A percentile compares a stretch with the other conserved stretches of the same genome.
phyloP scores from a whole-genome alignment of 2,888 invertebrate species.

The Thyatira batis region DNA sequence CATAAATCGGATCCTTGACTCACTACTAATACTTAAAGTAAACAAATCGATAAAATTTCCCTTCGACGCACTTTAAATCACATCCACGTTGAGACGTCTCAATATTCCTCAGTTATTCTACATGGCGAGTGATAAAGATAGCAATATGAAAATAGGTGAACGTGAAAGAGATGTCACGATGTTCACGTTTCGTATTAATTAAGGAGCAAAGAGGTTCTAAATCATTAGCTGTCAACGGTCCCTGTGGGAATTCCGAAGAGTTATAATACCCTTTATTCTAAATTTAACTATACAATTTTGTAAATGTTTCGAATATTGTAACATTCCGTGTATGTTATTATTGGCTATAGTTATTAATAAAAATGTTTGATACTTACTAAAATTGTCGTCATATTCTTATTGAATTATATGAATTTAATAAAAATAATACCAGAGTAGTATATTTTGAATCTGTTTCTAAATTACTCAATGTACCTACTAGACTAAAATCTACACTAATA shows the following conservation, averaged over 20 bases:
- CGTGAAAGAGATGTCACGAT: constrained; percentile 51
- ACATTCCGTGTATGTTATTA: constrained; percentile 53
- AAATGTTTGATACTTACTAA: constrained; percentile 27
- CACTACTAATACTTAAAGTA: constrained; percentile 78
- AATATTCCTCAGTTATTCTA: constrained; percentile 67
- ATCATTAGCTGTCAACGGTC: constrained; percentile 79
- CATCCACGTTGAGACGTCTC: constrained; percentile 71
- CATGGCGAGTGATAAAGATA: constrained; percentile 46
- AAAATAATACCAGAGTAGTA: too few species aligned
- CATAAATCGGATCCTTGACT: constrained; percentile 63
- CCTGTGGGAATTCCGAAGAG: constrained; percentile 80
- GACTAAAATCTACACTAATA: too few species aligned
- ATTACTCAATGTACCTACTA: background rate
- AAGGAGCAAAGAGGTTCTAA: constrained; percentile 73
- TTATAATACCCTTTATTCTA: constrained; percentile 80
- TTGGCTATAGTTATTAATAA: constrained; percentile 54
- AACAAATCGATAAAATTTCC: constrained; percentile 78
- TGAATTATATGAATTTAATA: too few species aligned
- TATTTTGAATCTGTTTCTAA: too few species aligned
- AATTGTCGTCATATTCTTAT: background rate
- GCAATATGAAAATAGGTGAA: constrained; percentile 28
- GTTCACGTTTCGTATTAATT: constrained; percentile 68
- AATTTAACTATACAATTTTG: constrained; percentile 81
- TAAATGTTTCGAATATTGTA: constrained; percentile 73
- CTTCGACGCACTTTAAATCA: constrained; percentile 68